A percentile compares a stretch with the other conserved stretches of the same genome.
Conservation (phyloP, 2,113 vertebrate genomes). For the Perca fluviatilis region DNA sequence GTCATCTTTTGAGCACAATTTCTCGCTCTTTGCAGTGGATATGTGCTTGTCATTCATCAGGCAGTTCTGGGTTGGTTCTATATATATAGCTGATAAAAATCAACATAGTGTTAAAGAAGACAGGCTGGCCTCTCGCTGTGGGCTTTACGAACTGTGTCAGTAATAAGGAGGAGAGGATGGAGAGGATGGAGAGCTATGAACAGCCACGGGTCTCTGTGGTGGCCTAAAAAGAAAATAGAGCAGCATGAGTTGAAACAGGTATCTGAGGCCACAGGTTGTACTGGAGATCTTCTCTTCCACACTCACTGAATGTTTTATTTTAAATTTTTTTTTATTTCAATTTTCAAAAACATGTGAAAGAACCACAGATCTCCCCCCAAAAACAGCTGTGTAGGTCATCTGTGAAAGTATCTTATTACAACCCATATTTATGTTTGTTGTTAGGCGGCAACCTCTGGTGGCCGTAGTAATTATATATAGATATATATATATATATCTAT, state of each 20-base stretch:
- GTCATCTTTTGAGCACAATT: constrained; percentile 2
- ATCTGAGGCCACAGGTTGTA: constrained; percentile 18
- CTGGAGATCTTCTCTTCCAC: constrained; percentile 10
- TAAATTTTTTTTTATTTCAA: neutral
- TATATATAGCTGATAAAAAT: constrained; percentile 24
- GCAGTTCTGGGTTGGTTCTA: constrained; percentile 42
- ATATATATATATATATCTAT: no score
- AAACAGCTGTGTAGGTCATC: no score
- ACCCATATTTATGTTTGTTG: no score
- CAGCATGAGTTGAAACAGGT: constrained; percentile 40
- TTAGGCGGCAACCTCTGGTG: no score
- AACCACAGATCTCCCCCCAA: no score
- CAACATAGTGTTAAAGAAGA: constrained; percentile 23
- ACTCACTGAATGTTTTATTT: neutral
- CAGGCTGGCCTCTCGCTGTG: constrained; percentile 31
- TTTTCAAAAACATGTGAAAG: neutral
- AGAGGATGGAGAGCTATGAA: constrained; percentile 39
- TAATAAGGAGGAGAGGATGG: constrained; percentile 3
- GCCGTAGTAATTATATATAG: no score
- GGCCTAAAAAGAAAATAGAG: constrained; percentile 74
- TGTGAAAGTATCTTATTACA: no score
- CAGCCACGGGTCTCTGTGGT: constrained; percentile 43
- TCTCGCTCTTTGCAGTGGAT: neutral
- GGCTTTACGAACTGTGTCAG: constrained; percentile 59
- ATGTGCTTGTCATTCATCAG: constrained; percentile 42